Evolutionary conservation across 2,797 vertebrate species (phyloP).

Genomic region (Enteromius unitaeniatus): DNA sequence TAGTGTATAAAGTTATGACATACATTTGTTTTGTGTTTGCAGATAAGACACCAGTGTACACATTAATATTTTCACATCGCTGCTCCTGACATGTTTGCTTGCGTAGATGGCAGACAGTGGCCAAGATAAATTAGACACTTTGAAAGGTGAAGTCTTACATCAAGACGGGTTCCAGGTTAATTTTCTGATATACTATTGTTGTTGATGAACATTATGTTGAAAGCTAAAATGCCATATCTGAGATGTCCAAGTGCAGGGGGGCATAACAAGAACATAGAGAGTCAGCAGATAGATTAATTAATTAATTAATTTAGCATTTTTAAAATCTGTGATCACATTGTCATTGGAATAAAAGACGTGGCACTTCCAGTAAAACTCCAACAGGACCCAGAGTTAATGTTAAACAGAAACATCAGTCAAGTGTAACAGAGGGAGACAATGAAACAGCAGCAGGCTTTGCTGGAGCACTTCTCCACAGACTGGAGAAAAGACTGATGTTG

Average conservation of each 20-base stretch:
- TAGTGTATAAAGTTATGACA: not conserved
- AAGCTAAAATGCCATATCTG: not conserved
- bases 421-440: not conserved
- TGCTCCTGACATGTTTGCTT: not conserved
- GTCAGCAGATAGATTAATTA: conserved; percentile 18
- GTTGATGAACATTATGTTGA: not conserved
- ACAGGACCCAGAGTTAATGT: not conserved
- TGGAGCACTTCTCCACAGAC: not conserved
- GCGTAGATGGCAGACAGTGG: not conserved
- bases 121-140: not conserved
- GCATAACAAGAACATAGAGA: not conserved
- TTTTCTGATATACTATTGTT: not conserved
- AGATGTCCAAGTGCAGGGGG: not conserved
- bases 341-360: not conserved
- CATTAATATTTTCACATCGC: not conserved
- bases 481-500: not conserved
- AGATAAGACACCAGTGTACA: not conserved
- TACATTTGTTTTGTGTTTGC: not conserved
- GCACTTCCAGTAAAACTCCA: not conserved
- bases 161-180: not conserved
- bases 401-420: conserved; percentile 2
- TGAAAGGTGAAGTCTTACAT: not conserved
- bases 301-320: not conserved
- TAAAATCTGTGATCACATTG: not conserved
- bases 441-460: not conserved